Base-by-base conservation (phyloP, 2,113 vertebrate species). In the Tyrannus savana region DNA sequence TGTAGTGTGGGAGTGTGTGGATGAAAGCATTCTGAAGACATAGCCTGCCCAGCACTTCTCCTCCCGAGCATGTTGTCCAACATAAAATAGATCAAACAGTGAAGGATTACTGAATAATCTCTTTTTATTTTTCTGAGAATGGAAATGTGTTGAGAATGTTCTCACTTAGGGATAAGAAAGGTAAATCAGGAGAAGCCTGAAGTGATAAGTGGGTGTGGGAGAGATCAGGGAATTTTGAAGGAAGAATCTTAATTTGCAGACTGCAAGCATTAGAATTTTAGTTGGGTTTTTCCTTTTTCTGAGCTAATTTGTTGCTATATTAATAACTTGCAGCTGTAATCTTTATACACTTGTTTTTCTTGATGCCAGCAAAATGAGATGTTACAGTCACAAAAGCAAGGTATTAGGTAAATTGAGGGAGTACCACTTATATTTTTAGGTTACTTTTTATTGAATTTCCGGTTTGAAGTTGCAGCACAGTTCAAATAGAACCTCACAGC, bases 271-370 rank as follows among this genome's bases (percentile, higher is more conserved):
- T 64, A 31, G 19, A 59, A 50, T 82, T 64, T 37, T 27, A 28
- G 2, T 27, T 52, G 25, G 0, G 0, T 23, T 25, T 68, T 83
- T 0, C 3, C 75, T 0, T 6, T 12, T 24, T 89, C 56, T 37
- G 39, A 84, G 31, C 24, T 81, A 28, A 66, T 49, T 74, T 66
- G 18, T 90, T 62, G 14, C 53, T 39, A 0, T 39, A 69, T 73
- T 77, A 56, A n/a, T 63, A 60, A 44, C 60, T 62, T 56, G 14
- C 28, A 49, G 33, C 60, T 50, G n/a, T 82, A 53, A 49, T 58
- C 47, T 71, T 93, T 35, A 39, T 39, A 14, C 12, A 23, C 47
- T 72, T 11, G 3, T 27, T 82, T 84, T 86, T 53, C 28, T 73
- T 58, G 9, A 14, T 37, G 30, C 46, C 50, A 47, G 19, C 28